Base-by-base conservation (phyloP, 2,797 vertebrate genomes). In the Protosalanx chinensis region DNA sequence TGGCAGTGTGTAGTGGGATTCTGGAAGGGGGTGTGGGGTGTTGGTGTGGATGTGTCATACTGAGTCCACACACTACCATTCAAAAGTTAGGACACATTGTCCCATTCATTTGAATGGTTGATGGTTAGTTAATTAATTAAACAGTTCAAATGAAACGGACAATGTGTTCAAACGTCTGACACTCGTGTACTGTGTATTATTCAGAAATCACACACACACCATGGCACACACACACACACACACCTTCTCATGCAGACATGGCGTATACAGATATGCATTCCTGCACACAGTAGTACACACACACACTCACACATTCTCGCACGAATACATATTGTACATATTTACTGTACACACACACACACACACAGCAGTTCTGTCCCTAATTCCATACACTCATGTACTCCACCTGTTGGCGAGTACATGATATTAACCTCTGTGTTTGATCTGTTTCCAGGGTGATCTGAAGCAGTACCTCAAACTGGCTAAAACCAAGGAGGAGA, bases 381-480 rank as follows among this genome's bases (percentile, higher is more conserved):
- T 15, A 63, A 35, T 10, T 18, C 32, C 33, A 56, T 29, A 27
- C 2, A 61, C 23, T 27, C 6, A 29, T 10, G n/a, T 7, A 29
- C 29, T 29, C 20, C 23, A 16, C 51, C 51, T 56, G 16, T 6
- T 56, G 51, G 51, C 18, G n/a, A n/a, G n/a, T n/a, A n/a, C n/a
- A n/a, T n/a, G n/a, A 1, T 46, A 37, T 46, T 16, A 23, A 27
- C 13, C 18, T 18, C 7, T 66, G n/a, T 66, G 35, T 41, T 4
- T 70, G 6, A 49, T 72, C 5, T 56, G 46, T 65, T 53, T 46
- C 15, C 41, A 96, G 94, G 94, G 94, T 56, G 94, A 96, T 65
- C 89, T 96, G 84, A 96, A 96, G 68, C 94, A 96, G 81, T 95
- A 93, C 76, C 88, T 96, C 78, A 91, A 91, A 79, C 94, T 95